These are phyloP conservation scores for Diachasma alloeum DNA, from an alignment of 1,140 invertebrate species.

Conservation along the genomic window DNA sequence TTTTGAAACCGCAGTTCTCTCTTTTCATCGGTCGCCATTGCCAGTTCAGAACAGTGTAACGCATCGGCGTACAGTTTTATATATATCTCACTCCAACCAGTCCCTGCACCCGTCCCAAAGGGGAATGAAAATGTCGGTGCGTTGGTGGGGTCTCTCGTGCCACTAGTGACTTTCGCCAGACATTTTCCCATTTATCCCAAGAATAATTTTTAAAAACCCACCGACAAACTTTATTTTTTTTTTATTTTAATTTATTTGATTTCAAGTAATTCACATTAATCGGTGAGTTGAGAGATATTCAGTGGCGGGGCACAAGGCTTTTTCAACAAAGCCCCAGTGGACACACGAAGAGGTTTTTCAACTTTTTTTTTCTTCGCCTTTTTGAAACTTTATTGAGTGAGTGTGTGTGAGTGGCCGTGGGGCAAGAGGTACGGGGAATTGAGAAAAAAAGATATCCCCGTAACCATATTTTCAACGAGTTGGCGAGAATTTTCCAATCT, in stretches of 20 bases:
- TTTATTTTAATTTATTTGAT: not conserved
- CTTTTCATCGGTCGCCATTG: slow-evolving; percentile 1
- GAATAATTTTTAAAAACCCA: not conserved
- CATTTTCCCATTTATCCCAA: slow-evolving; percentile 36
- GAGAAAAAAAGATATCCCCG: not conserved
- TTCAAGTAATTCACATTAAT: not conserved
- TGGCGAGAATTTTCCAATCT: no score
- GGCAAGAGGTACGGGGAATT: not conserved
- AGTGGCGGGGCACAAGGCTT: not conserved
- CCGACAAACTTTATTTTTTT: not conserved
- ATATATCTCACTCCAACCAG: not conserved
- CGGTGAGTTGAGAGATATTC: not conserved
- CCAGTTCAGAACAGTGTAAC: not conserved
- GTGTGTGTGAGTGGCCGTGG: not conserved
- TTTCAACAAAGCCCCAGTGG: not conserved
- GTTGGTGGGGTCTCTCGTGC: slow-evolving; percentile 59
- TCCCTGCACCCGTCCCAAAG: not conserved
- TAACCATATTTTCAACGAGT: not conserved
- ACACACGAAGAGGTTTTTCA: not conserved
- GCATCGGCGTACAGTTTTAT: not conserved
- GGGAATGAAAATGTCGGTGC: slow-evolving; percentile 59
- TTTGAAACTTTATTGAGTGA: not conserved
- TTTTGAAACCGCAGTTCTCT: not conserved
- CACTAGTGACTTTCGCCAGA: slow-evolving; percentile 54
- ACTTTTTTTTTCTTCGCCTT: not conserved